phyloP scores from a whole-genome alignment of 2,888 invertebrate species.

The Podotricha telesiphe region DNA sequence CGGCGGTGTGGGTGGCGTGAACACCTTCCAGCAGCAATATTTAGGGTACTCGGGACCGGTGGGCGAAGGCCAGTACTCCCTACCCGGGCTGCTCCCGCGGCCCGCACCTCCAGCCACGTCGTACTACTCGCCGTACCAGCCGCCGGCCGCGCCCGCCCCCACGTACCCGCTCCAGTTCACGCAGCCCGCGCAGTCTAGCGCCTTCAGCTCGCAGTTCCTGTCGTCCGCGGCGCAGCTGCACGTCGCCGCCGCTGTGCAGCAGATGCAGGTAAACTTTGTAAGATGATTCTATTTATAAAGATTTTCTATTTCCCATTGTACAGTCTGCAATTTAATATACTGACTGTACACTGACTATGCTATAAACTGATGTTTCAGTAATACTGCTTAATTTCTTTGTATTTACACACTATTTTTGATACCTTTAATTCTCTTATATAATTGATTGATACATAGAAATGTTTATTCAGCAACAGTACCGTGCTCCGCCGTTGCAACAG shows the following conservation, averaged over 20 bases:
- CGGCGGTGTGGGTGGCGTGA: slow-evolving; percentile 74
- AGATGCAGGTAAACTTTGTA: slow-evolving; percentile 69
- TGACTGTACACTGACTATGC: too few species aligned
- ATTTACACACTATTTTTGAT: background rate
- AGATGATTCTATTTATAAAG: background rate
- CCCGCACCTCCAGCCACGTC: slow-evolving; percentile 77
- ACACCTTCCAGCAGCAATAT: slow-evolving; percentile 79
- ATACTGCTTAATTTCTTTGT: background rate
- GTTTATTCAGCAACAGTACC: slow-evolving; percentile 66
- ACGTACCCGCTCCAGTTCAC: slow-evolving; percentile 86
- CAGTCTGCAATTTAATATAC: background rate
- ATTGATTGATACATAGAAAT: background rate
- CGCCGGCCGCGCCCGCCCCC: slow-evolving; percentile 82
- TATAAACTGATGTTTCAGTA: too few species aligned
- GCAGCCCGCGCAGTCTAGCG: slow-evolving; percentile 82
- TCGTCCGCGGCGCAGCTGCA: slow-evolving; percentile 69
- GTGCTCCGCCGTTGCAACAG: slow-evolving; percentile 76
- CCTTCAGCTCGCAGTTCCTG: slow-evolving; percentile 76
- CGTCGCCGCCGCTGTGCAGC: slow-evolving; percentile 74
- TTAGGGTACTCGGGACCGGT: slow-evolving; percentile 76
- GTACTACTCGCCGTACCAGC: slow-evolving; percentile 80
- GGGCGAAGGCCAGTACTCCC: slow-evolving; percentile 74
- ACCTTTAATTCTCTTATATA: background rate
- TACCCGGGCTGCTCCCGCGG: slow-evolving; percentile 74
- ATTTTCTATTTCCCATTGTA: background rate